Conservation (phyloP, 2,797 vertebrate species). For the Kryptopterus vitreolus region DNA sequence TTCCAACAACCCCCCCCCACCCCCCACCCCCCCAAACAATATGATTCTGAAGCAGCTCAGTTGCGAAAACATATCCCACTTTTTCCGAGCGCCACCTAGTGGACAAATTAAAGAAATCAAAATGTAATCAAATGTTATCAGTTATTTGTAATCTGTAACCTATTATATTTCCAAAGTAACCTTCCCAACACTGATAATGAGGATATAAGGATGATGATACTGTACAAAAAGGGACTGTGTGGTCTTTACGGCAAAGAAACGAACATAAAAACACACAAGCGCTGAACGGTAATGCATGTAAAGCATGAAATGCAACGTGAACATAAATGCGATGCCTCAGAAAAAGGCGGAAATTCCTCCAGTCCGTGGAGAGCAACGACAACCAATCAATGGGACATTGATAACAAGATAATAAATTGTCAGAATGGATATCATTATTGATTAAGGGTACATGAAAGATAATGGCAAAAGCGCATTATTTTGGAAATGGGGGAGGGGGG, state of each 20-base stretch:
- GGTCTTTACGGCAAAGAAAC: neutral
- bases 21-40: too few relatives aligned
- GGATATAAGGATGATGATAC: neutral
- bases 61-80: too few relatives aligned
- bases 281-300: neutral
- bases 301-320: too few relatives aligned
- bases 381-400: neutral
- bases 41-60: too few relatives aligned
- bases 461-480: neutral
- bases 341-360: neutral
- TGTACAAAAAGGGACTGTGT: neutral
- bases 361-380: neutral
- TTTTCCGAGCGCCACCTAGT: too few relatives aligned
- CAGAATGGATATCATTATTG: neutral
- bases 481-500: too few relatives aligned
- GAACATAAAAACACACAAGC: neutral
- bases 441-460: constrained; percentile 1
- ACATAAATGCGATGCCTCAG: neutral
- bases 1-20: too few relatives aligned
- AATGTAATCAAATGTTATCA: too few relatives aligned
- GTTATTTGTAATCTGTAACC: too few relatives aligned
- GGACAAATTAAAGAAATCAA: too few relatives aligned
- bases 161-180: too few relatives aligned
- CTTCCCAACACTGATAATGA: too few relatives aligned
- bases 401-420: neutral